These are phyloP conservation scores for Arrhopalites spinosus DNA, from an alignment of 2,888 invertebrate species.

Conservation along the genomic window DNA sequence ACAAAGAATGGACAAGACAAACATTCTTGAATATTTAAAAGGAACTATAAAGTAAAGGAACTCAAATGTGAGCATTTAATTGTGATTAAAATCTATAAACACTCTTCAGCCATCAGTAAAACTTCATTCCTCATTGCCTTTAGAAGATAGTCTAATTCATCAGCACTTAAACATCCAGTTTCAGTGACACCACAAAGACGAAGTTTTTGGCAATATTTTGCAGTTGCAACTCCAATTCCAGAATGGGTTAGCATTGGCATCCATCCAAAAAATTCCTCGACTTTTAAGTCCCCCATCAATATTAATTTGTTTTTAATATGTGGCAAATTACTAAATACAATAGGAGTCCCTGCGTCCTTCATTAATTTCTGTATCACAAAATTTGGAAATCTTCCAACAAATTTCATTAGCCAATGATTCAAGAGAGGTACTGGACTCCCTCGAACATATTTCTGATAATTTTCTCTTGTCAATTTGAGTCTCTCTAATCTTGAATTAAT, in stretches of 20 bases:
- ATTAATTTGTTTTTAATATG: constrained; percentile 40
- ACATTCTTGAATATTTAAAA: too few species aligned
- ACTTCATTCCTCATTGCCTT: constrained; percentile 42
- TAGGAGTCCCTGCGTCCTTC: constrained; percentile 42
- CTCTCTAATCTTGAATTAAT: constrained; percentile 24
- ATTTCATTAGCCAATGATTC: constrained; percentile 43
- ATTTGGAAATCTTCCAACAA: constrained; percentile 47
- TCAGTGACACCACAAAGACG: constrained; percentile 49
- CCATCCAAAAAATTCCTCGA: constrained; percentile 42
- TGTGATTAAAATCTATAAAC: constrained; percentile 10
- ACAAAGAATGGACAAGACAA: too few species aligned
- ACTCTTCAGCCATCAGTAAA: constrained; percentile 34
- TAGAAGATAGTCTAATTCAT: constrained; percentile 45
- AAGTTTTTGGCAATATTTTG: constrained; percentile 43
- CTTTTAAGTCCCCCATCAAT: constrained; percentile 43
- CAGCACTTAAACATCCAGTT: constrained; percentile 43
- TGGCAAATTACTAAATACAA: constrained; percentile 49
- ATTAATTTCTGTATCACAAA: constrained; percentile 43
- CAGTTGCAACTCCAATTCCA: constrained; percentile 49
- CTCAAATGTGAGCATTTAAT: too few species aligned
- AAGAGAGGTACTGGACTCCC: constrained; percentile 41
- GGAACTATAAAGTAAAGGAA: too few species aligned
- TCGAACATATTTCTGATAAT: constrained; percentile 33
- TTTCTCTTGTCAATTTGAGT: constrained; percentile 30
- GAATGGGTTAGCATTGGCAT: constrained; percentile 46